phyloP scores from a whole-genome alignment of 2,888 invertebrate species.

The Andrena fulva region DNA sequence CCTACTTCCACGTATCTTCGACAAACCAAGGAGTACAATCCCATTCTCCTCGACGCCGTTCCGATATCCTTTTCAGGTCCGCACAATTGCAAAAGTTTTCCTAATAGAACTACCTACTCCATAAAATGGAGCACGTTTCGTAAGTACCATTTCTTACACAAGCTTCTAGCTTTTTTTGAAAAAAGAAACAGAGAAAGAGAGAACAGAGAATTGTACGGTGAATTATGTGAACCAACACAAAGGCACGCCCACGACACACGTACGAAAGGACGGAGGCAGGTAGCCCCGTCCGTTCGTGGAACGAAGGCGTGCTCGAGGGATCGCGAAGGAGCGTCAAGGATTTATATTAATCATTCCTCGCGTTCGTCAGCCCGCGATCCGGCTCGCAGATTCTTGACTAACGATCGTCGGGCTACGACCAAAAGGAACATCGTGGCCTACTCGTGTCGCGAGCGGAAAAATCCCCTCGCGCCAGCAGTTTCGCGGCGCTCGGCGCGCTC shows the following conservation, averaged over 20 bases:
- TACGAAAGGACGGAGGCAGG: conserved; percentile 8
- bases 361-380: conserved; percentile 13
- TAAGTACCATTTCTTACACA: not conserved
- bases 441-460: not conserved
- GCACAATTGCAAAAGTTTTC: no score
- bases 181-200: not conserved
- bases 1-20: no score
- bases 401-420: conserved; percentile 12
- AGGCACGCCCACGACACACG: conserved; percentile 37
- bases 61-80: no score
- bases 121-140: not conserved
- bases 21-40: no score
- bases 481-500: not conserved
- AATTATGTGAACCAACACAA: conserved; percentile 29
- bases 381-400: conserved; percentile 12
- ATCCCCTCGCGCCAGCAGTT: not conserved
- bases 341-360: conserved; percentile 61
- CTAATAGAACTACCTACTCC: not conserved
- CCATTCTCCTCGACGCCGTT: no score
- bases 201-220: conserved; percentile 1
- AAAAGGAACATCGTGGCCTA: not conserved
- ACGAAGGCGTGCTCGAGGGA: conserved; percentile 38
- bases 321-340: conserved; percentile 64
- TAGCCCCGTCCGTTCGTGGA: conserved; percentile 9
- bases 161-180: not conserved